Percentiles rank a stretch among this genome's conserved stretches.
Evolutionary conservation across 2,888 invertebrate genomes (phyloP).

Genomic region (Endomychus coccineus): DNA sequence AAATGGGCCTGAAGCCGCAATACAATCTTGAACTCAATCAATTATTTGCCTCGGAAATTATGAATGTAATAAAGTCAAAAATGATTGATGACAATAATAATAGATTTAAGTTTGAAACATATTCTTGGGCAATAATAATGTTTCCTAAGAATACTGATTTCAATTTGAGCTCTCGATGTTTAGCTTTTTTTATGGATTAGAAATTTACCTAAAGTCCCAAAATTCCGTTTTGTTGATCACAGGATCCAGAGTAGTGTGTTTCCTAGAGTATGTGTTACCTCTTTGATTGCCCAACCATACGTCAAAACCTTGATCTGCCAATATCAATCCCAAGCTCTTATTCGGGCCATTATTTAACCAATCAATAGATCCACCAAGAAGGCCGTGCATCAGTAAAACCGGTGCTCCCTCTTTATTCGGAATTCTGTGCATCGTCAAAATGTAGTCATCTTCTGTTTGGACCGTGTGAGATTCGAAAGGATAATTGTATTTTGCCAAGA

Average conservation of each 20-base stretch:
- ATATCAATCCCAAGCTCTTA: constrained; percentile 43
- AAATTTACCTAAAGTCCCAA: constrained; percentile 1
- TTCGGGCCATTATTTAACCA: constrained; percentile 60
- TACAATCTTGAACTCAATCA: too few species aligned
- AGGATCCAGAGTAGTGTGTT: constrained; percentile 36
- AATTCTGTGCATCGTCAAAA: constrained; percentile 2
- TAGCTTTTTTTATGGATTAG: background rate
- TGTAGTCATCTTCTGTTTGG: constrained; percentile 34
- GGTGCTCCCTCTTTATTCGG: constrained; percentile 11
- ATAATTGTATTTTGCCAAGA: constrained; percentile 4
- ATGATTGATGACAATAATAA: too few species aligned
- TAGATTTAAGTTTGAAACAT: too few species aligned
- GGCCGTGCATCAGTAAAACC: constrained; percentile 42
- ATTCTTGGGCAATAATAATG: too few species aligned
- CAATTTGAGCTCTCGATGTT: too few species aligned
- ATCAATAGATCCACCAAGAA: constrained; percentile 64
- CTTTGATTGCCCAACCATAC: constrained; percentile 53
- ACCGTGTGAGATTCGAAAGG: constrained; percentile 11
- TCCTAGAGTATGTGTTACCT: constrained; percentile 47
- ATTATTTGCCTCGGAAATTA: too few species aligned
- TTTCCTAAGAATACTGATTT: too few species aligned
- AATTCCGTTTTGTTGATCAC: constrained; percentile 2
- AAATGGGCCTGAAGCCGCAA: too few species aligned
- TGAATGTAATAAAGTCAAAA: too few species aligned
- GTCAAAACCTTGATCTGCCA: constrained; percentile 40